Conservation (phyloP, 2,888 invertebrate species). For the Ectobius pallidus region DNA sequence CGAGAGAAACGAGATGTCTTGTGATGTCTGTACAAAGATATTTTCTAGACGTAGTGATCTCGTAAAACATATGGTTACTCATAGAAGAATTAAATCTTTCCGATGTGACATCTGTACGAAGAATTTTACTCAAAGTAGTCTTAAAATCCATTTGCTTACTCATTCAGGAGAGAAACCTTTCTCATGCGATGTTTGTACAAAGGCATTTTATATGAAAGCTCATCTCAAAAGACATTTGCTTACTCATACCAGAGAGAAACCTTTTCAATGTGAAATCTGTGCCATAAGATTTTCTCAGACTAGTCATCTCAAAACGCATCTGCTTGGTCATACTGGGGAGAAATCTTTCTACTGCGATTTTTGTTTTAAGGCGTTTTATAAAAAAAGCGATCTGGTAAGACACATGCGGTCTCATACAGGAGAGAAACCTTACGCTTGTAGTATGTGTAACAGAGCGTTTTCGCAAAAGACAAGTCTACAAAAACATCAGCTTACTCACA, state of each 20-base stretch:
- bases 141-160: no score
- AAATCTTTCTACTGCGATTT: no score
- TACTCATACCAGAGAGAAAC: neutral
- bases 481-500: slow-evolving; percentile 65
- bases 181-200: no score
- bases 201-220: no score
- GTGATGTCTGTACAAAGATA: slow-evolving; percentile 32
- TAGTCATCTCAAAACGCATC: no score
- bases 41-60: slow-evolving; percentile 26
- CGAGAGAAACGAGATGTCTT: no score
- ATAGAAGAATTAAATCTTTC: neutral
- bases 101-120: neutral
- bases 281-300: no score
- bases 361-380: no score
- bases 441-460: slow-evolving; percentile 35
- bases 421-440: slow-evolving; percentile 37
- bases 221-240: no score
- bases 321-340: no score
- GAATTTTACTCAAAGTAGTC: neutral
- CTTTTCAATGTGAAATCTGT: slow-evolving; percentile 6
- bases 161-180: no score
- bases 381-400: slow-evolving; percentile 58
- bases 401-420: slow-evolving; percentile 64
- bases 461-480: slow-evolving; percentile 67
- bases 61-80: slow-evolving; percentile 10